phyloP scores from a whole-genome alignment of 2,113 vertebrate species.

The Brachionichthys hirsutus region DNA sequence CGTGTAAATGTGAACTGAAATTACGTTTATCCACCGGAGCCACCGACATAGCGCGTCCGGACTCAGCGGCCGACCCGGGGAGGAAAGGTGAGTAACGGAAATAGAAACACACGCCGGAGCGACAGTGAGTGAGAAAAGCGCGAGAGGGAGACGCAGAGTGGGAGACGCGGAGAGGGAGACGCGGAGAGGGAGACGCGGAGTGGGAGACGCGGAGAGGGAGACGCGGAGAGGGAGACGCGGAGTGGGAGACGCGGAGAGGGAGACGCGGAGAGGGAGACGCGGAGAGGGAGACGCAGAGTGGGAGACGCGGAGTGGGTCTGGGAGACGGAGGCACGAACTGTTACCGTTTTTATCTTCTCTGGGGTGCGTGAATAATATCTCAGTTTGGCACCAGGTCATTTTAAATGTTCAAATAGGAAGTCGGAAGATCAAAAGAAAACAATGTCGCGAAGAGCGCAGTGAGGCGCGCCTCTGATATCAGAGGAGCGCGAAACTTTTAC shows the following conservation, averaged over 20 bases:
- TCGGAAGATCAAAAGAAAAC: too few species aligned
- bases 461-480: constrained; percentile 45
- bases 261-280: constrained; percentile 75
- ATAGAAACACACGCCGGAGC: constrained; percentile 74
- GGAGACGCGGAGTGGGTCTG: constrained; percentile 69
- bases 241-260: constrained; percentile 64
- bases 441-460: too few species aligned
- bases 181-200: constrained; percentile 73
- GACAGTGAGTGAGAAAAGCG: constrained; percentile 42
- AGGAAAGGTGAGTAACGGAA: constrained; percentile 81
- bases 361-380: too few species aligned
- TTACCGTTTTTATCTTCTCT: not conserved
- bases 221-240: too few species aligned
- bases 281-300: too few species aligned
- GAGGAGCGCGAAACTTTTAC: constrained; percentile 41
- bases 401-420: too few species aligned
- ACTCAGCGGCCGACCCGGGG: constrained; percentile 75
- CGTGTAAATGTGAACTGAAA: constrained; percentile 80
- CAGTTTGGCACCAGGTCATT: too few species aligned
- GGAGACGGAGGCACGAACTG: constrained; percentile 32
- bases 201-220: constrained; percentile 70
- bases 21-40: constrained; percentile 77
- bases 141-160: constrained; percentile 75
- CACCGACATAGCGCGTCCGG: constrained; percentile 80
- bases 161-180: constrained; percentile 39